Evolutionary conservation across 2,888 invertebrate species (phyloP), one percentile per base, ranked within the genome.

Genomic region (Odontomyia ornata): DNA sequence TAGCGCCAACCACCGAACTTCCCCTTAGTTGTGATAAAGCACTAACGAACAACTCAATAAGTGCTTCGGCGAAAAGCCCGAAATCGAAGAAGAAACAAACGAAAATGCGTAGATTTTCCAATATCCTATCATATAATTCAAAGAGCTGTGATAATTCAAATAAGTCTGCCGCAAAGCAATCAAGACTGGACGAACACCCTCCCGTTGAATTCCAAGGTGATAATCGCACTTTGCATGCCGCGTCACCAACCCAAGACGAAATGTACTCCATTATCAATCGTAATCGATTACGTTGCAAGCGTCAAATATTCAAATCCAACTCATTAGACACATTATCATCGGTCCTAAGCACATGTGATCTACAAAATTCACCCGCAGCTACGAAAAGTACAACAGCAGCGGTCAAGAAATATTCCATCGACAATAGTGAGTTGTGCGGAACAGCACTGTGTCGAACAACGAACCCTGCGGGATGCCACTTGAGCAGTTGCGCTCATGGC

Each of bases 101-200:
- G 47, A 86, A 85, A 81, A 86, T 86, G 82, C 82, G 86, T 52
- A 83, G 85, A 75, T 85, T 87, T 77, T 87, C 87, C 36, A 85
- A 87, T 80, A 87, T 87, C 78, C 81, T 86, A 69, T 83, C 85
- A 71, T 85, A 86, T 71, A 84, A 78, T 46, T 77, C 78, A 18
- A 77, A 78, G 56, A 52, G 57, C 76, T 69, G 77, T 75, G 65
- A 73, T 73, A 72, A 7, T 56, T 18, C 60, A 1, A 73, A 23
- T 25, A 73, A 73, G 36, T 36, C 43, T 43, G 57, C 60, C 5
- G 23, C 36, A 7, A 73, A 73, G 60, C 73, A 57, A 27, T 36
- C 60, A 15, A 36, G 23, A 7, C 60, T 73, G 23, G 43, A 73
- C n/a, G 73, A 73, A 23, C 13, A 18, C 7, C 57, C 57, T 13